A percentile compares a stretch with the other conserved stretches of the same genome.
phyloP scores from a whole-genome alignment of 2,888 invertebrate genomes.

The Drosophila incognita region DNA sequence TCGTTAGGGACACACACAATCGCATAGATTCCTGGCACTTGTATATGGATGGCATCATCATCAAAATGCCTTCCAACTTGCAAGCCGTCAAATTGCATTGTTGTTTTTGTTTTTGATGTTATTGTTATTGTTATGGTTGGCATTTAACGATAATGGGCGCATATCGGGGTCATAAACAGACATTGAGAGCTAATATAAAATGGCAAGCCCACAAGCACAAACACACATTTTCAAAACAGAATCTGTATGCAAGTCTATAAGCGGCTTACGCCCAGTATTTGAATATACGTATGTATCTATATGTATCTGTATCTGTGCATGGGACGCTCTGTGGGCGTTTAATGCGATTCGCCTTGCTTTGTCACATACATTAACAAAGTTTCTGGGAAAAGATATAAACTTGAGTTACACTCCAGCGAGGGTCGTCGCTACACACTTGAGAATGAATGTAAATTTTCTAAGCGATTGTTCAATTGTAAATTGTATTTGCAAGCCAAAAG shows the following conservation, averaged over 20 bases:
- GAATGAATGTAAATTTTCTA: neutral
- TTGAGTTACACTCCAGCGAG: constrained; percentile 43
- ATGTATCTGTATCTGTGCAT: constrained; percentile 8
- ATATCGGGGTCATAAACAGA: constrained; percentile 71
- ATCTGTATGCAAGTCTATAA: constrained; percentile 32
- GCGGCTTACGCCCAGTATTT: constrained; percentile 8
- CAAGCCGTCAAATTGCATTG: constrained; percentile 74
- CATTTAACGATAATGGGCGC: constrained; percentile 75
- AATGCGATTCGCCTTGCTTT: constrained; percentile 60
- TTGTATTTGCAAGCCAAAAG: neutral
- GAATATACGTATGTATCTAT: constrained; percentile 14
- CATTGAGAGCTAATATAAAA: constrained; percentile 62
- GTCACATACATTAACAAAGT: constrained; percentile 63
- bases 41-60: constrained; percentile 64
- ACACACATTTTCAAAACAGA: constrained; percentile 7
- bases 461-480: neutral
- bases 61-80: constrained; percentile 67
- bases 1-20: constrained; percentile 53
- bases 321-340: constrained; percentile 44
- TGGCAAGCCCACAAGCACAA: constrained; percentile 37
- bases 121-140: constrained; percentile 40
- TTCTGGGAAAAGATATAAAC: constrained; percentile 51
- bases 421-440: constrained; percentile 31
- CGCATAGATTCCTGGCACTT: constrained; percentile 14
- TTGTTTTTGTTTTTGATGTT: constrained; percentile 42